Percentiles rank a stretch among this genome's conserved stretches.
These are phyloP conservation scores for Leptatherina wallacei DNA, from an alignment of 2,797 vertebrate species.

Conservation along the genomic window DNA sequence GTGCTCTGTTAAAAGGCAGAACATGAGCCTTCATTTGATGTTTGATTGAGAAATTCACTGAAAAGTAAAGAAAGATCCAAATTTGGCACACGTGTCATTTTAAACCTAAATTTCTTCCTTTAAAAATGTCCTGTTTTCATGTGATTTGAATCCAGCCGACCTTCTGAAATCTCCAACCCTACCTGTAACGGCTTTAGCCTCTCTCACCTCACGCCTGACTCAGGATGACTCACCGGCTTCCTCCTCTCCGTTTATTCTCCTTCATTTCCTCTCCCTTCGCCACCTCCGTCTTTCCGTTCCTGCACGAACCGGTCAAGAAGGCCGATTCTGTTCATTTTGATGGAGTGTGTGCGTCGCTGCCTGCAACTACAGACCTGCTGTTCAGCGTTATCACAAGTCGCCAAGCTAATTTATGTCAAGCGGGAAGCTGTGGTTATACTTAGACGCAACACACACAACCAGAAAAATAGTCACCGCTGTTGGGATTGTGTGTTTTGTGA, in stretches of 20 bases:
- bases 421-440: conserved; percentile 30
- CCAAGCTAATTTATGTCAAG: conserved; percentile 19
- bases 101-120: not conserved
- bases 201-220: conserved; percentile 51
- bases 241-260: conserved; percentile 20
- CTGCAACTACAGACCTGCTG: conserved; percentile 9
- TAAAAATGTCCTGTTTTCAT: not conserved
- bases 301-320: conserved; percentile 17
- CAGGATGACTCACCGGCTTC: conserved; percentile 26
- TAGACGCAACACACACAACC: conserved; percentile 5
- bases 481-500: not conserved
- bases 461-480: not conserved
- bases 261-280: not conserved
- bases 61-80: not conserved
- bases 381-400: conserved; percentile 5
- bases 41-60: not conserved
- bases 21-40: not conserved
- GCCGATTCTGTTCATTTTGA: conserved; percentile 4
- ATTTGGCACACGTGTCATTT: not conserved
- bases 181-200: conserved; percentile 32
- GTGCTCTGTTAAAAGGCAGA: not conserved
- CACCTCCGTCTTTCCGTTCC: not conserved
- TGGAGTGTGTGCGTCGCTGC: conserved; percentile 4
- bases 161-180: conserved; percentile 15
- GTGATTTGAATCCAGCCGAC: conserved; percentile 35